phyloP scores from a whole-genome alignment of 2,797 vertebrate genomes.

The Ceryle rudis region DNA sequence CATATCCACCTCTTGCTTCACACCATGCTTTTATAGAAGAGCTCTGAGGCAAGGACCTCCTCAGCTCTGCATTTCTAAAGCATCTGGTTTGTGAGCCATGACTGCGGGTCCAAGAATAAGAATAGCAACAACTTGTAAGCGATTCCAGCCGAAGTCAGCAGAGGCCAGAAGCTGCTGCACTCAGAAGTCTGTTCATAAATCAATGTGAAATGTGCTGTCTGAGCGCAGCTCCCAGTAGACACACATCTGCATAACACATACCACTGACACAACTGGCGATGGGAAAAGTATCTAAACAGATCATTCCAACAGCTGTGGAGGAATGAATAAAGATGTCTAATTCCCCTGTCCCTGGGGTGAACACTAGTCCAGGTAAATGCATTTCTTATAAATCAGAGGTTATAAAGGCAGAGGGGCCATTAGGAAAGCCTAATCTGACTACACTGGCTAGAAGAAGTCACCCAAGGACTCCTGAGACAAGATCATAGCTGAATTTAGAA shows the following conservation, averaged over 20 bases:
- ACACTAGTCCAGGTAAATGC: conserved; percentile 27
- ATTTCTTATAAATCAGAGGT: background rate
- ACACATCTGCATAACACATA: conserved; percentile 61
- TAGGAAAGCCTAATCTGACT: background rate
- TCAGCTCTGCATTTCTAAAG: background rate
- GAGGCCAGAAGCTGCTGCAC: background rate
- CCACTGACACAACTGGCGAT: background rate
- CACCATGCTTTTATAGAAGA: background rate
- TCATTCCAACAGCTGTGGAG: conserved; percentile 36
- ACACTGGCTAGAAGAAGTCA: background rate
- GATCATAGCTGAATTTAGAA: background rate
- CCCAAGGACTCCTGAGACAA: background rate
- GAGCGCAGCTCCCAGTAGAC: conserved; percentile 35
- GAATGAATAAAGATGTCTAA: conserved; percentile 8
- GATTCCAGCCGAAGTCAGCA: background rate
- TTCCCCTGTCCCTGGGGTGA: background rate
- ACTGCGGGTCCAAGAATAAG: conserved; percentile 14
- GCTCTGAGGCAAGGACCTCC: background rate
- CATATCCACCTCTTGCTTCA: background rate
- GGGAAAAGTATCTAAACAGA: conserved; percentile 45
- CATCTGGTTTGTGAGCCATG: background rate
- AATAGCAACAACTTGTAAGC: conserved; percentile 22
- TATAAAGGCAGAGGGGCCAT: background rate
- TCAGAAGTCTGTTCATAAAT: conserved; percentile 56
- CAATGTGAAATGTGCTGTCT: conserved; percentile 51